Base-by-base conservation (phyloP, 1,140 invertebrate species). In the Archivesica marissinica region DNA sequence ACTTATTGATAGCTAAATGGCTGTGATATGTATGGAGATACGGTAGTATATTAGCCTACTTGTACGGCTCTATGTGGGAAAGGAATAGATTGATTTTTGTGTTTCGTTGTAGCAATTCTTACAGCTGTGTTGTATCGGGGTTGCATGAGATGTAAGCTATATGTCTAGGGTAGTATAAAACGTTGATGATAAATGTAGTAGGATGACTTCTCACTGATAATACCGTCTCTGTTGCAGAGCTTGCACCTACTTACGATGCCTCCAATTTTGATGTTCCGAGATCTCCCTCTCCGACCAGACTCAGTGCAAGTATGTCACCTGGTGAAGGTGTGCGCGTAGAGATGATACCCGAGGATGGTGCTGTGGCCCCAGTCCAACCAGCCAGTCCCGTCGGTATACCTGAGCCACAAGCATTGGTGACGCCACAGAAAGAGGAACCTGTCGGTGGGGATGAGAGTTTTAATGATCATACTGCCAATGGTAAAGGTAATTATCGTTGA, bases 231-330 rank as follows among this genome's bases (percentile, higher is more conserved):
- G n/a, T 76, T 66, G 23, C 80, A 82, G 80, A 82, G n/a, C 39
- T 74, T 66, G 38, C 66, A 33, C 52, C 50, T 9, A 72, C 30
- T 33, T 28, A 54, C 44, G 80, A 82, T 23, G 30, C 47, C 13
- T 44, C 50, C n/a, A 23, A 39, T 20, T 2, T 56, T 11, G 80
- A 74, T 52, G 52, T 35, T 25, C 64, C 56, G 23, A 25, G 68
- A 6, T 74, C 68, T 9, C 80, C 66, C 13, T 56, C 47, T 0
- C 68, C 80, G 2, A 66, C 44, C 7, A 30, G 28, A 3, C 44
- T 66, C 13, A 44, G 52, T 64, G 25, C 68, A 0, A 82, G 80
- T 54, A 39, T 82, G 2, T 82, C 80, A 38, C 80, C 80, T n/a
- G 74, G 68, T 28, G 64, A 41, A 20, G 80, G 68, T 9, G n/a